Conservation (phyloP, 2,113 vertebrate species). For the Electrona antarctica region DNA sequence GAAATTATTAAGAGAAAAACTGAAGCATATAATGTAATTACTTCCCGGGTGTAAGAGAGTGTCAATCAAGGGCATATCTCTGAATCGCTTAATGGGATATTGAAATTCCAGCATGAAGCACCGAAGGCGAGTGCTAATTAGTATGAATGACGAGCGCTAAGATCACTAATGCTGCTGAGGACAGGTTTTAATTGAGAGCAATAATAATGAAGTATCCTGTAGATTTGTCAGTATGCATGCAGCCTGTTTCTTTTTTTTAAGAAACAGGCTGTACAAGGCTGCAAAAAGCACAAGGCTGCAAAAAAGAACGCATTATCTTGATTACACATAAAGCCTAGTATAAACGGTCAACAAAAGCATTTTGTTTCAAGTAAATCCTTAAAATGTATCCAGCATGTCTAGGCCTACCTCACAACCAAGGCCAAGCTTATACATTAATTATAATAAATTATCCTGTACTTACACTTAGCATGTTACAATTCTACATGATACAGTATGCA, state of each 20-base stretch:
- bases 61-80: constrained; percentile 79
- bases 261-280: constrained; percentile 37
- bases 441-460: constrained; percentile 19
- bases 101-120: constrained; percentile 78
- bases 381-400: constrained; percentile 26
- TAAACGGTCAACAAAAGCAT: constrained; percentile 24
- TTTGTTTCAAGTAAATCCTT: constrained; percentile 29
- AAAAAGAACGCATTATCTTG: constrained; percentile 20
- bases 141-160: constrained; percentile 79
- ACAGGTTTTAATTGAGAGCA: constrained; percentile 84
- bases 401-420: constrained; percentile 2
- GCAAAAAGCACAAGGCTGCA: constrained; percentile 14
- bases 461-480: constrained; percentile 15
- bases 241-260: constrained; percentile 27
- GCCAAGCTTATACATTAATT: constrained; percentile 2
- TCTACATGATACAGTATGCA: constrained; percentile 3
- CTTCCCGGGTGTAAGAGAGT: constrained; percentile 70
- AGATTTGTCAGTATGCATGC: constrained; percentile 73
- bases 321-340: constrained; percentile 27
- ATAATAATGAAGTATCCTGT: constrained; percentile 77
- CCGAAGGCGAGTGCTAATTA: constrained; percentile 78
- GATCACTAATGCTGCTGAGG: constrained; percentile 82
- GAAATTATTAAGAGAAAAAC: constrained; percentile 70
- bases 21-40: constrained; percentile 79
- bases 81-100: constrained; percentile 80